Evolutionary conservation across 2,797 vertebrate genomes (phyloP).

Genomic region (Phaenicophaeus curvirostris): DNA sequence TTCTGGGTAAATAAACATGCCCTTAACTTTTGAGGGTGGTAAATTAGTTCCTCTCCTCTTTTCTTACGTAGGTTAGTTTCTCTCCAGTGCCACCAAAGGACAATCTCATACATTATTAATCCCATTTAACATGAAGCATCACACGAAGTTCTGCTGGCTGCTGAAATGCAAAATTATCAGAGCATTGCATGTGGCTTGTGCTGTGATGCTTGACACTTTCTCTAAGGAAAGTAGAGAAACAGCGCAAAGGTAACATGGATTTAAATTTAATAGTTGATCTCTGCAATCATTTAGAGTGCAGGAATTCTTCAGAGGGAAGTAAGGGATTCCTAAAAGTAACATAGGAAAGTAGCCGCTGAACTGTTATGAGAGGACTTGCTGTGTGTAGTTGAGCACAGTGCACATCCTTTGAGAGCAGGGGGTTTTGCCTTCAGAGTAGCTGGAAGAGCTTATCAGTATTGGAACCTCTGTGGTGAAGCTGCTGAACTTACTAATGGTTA

Average conservation of each 20-base stretch:
- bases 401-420: neutral
- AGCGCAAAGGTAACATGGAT: neutral
- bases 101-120: neutral
- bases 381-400: neutral
- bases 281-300: neutral
- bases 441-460: neutral
- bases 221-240: neutral
- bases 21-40: neutral
- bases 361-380: neutral
- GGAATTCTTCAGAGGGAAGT: neutral
- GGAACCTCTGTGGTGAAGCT: neutral
- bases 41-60: neutral
- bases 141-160: neutral
- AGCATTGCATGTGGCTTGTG: neutral
- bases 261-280: neutral
- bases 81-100: neutral
- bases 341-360: neutral
- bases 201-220: neutral
- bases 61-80: neutral
- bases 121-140: neutral
- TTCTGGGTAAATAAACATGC: neutral
- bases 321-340: neutral
- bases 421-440: neutral
- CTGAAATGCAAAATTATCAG: neutral
- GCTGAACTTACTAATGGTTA: neutral